Base-by-base conservation (phyloP, 1,140 invertebrate species). In the Diuraphis noxia region DNA sequence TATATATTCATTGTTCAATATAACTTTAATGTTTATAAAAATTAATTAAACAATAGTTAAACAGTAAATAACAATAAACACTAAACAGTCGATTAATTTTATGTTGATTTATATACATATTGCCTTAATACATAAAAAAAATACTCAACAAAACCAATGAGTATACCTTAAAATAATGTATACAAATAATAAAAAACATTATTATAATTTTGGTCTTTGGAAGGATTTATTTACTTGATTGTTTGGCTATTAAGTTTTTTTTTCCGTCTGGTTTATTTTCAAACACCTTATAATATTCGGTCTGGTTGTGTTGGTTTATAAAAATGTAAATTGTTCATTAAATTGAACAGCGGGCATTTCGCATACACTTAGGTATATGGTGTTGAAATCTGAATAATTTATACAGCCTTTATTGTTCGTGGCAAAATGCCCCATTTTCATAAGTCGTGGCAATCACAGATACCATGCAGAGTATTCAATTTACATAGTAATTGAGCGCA, bases 291-390 rank as follows among this genome's bases (percentile, higher is more conserved):
- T 88, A 87, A 56, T 88, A 88, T 40, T 88, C 46, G 3, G 25
- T 88, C 6, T 34, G 56, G 1, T 56, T 49, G 10, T 38, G 38
- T 23, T 91, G 89, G 72, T 82, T 82, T 79, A 91, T 91, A 91
- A 91, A 91, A 91, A 91, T 91, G 89, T 91, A 91, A 91, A 91
- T 91, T 91, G 89, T 49, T 91, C 89, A 91, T 91, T 91, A 90
- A 91, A 79, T 52, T 91, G 77, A 82, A 79, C 89, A 91, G 77
- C 89, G 77, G 89, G 89, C 72, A 91, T 81, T 91, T 81, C 43
- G 89, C 40, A 82, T 91, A 46, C 89, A 91, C 89, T 90, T 91
- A 23, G 43, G 38, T 49, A 82, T 7, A 34, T 91, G 77, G 43
- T 81, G 89, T 82, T 91, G 77, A 46, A 90, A 90, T 90, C 30